Conservation (phyloP, 2,888 invertebrate species). For the Athalia circularis region DNA sequence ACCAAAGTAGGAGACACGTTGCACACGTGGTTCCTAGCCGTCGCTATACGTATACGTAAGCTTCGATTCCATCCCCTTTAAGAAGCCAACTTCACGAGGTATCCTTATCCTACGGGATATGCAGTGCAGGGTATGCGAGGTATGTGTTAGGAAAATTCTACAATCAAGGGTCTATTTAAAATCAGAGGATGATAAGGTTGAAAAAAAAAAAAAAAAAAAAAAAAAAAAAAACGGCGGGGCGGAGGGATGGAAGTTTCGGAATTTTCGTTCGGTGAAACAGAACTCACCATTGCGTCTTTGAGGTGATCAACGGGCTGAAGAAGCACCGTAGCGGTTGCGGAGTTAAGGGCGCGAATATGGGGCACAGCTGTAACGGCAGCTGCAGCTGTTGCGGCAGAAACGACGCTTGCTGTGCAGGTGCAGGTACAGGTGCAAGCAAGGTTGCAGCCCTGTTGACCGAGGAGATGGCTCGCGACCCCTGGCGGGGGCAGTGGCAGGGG, state of each 20-base stretch:
- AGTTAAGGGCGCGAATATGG: constrained; percentile 63
- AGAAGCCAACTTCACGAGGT: not conserved
- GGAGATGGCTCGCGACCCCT: constrained; percentile 65
- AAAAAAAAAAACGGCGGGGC: not conserved
- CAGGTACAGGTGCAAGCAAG: constrained; percentile 69
- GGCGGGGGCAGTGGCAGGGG: constrained; percentile 70
- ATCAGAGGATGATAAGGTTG: not conserved
- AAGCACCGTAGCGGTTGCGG: constrained; percentile 67
- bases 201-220: not conserved
- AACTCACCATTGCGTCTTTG: constrained; percentile 73
- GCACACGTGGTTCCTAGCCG: constrained; percentile 1
- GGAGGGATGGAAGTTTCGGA: not conserved
- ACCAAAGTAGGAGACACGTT: not conserved
- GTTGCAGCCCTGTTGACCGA: constrained; percentile 66
- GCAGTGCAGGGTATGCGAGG: no score
- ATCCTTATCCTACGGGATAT: not conserved
- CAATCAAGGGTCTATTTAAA: no score
- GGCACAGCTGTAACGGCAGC: constrained; percentile 48
- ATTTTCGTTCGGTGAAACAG: not conserved
- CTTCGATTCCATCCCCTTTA: constrained; percentile 31
- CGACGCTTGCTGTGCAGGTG: constrained; percentile 67
- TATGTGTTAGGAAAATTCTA: no score
- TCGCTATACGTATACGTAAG: no score
- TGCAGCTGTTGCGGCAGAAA: constrained; percentile 63
- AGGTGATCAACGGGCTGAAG: constrained; percentile 71